Conservation (phyloP, 2,888 invertebrate species). For the Lasius fuliginosus region DNA sequence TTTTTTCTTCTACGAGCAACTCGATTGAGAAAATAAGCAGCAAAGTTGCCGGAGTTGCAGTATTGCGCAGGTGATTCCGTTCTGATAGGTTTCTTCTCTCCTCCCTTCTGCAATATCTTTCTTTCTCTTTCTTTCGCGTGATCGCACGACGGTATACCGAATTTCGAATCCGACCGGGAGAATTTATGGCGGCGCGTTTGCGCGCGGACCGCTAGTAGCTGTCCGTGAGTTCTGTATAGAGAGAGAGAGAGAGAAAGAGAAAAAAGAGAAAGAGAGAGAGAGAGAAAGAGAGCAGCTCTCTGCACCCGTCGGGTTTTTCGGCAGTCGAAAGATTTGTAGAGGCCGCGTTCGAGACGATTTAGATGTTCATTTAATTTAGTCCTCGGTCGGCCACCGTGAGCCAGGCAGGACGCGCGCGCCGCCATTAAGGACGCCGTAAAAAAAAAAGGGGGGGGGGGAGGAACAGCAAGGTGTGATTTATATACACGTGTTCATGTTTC, state of each 20-base stretch:
- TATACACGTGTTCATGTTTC: conserved; percentile 58
- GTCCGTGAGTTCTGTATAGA: conserved; percentile 30
- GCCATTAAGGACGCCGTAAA: conserved; percentile 68
- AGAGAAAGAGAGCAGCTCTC: conserved; percentile 47
- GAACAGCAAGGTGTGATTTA: conserved; percentile 65
- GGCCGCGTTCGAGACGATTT: conserved; percentile 77
- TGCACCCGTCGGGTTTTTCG: conserved; percentile 73
- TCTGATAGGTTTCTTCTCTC: neutral
- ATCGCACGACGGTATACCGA: conserved; percentile 66
- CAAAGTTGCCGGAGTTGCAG: neutral
- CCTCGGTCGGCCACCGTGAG: conserved; percentile 69
- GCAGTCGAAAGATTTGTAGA: conserved; percentile 73
- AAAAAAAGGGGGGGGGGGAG: conserved; percentile 40
- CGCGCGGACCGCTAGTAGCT: conserved; percentile 61
- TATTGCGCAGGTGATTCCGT: conserved; percentile 15
- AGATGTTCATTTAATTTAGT: conserved; percentile 84
- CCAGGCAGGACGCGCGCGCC: conserved; percentile 55
- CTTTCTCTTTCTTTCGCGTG: conserved; percentile 57
- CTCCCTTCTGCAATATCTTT: neutral
- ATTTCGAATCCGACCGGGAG: conserved; percentile 73
- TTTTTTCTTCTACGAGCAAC: neutral
- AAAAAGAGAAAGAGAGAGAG: conserved; percentile 11
- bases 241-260: neutral
- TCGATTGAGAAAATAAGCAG: neutral
- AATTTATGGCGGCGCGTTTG: conserved; percentile 70